These are phyloP conservation scores for Myrmecobius fasciatus DNA, from an alignment of 2,113 vertebrate genomes.

Conservation along the genomic window DNA sequence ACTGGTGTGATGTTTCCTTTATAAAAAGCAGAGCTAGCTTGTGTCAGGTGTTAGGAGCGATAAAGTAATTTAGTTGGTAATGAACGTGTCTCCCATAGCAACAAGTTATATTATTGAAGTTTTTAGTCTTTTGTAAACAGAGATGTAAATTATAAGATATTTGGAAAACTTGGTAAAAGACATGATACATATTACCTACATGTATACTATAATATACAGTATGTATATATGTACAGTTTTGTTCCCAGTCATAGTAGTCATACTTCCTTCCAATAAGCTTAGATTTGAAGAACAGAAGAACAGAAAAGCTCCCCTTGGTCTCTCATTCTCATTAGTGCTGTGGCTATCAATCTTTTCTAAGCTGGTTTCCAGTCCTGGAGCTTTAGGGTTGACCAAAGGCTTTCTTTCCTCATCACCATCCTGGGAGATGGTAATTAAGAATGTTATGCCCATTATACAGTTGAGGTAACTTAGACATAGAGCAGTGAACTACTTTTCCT, in stretches of 20 bases:
- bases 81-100: conserved; percentile 4
- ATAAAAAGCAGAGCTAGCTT: conserved; percentile 2
- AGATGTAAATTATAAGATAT: background rate
- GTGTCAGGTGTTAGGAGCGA: background rate
- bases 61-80: conserved; percentile 37
- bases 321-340: background rate
- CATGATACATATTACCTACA: background rate
- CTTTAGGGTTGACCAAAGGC: background rate
- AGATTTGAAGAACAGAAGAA: background rate
- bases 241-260: background rate
- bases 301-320: background rate
- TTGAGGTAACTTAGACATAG: background rate
- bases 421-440: background rate
- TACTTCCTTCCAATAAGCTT: background rate
- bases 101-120: conserved; percentile 39
- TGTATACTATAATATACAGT: too few relatives aligned
- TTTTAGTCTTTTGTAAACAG: conserved; percentile 34
- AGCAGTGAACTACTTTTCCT: background rate
- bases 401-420: too few relatives aligned
- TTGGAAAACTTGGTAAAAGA: conserved; percentile 41
- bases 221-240: background rate
- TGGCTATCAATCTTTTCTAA: background rate
- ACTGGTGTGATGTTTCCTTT: background rate
- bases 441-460: background rate
- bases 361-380: background rate